phyloP scores from a whole-genome alignment of 2,113 vertebrate species.

The Apeltes quadracus region DNA sequence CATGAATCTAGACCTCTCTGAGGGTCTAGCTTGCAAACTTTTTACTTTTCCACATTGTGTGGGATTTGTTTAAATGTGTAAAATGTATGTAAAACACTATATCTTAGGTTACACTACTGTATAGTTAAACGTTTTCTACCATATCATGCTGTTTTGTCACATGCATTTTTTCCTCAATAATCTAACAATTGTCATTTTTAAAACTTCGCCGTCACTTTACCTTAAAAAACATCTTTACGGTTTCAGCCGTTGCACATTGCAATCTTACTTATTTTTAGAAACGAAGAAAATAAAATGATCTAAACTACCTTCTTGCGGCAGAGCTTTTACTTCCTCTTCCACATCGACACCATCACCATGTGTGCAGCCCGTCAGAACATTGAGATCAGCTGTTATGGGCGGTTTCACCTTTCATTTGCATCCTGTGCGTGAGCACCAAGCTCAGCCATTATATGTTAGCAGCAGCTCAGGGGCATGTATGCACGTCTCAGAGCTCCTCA shows the following conservation, averaged over 20 bases:
- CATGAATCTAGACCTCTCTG: background rate
- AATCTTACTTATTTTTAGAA: background rate
- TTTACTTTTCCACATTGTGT: background rate
- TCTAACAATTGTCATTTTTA: background rate
- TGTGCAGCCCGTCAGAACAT: background rate
- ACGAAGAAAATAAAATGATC: background rate
- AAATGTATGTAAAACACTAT: background rate
- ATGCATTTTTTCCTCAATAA: background rate
- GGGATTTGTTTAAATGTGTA: background rate
- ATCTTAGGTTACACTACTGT: background rate
- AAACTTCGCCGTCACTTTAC: background rate
- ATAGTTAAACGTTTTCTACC: background rate
- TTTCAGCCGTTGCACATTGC: background rate
- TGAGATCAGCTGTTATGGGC: conserved; percentile 3
- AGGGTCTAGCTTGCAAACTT: background rate
- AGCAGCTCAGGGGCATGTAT: conserved; percentile 6
- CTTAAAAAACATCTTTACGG: background rate
- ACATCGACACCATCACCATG: background rate
- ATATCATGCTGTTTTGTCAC: background rate
- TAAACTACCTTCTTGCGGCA: background rate
- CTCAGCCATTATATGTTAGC: conserved; percentile 5
- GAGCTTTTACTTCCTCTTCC: conserved; percentile 51
- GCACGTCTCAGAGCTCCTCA: conserved; percentile 1
- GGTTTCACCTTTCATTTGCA: conserved; percentile 9
- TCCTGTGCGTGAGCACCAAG: background rate